These are phyloP conservation scores for Tanypteryx hageni DNA, from an alignment of 2,888 invertebrate species.

Conservation along the genomic window DNA sequence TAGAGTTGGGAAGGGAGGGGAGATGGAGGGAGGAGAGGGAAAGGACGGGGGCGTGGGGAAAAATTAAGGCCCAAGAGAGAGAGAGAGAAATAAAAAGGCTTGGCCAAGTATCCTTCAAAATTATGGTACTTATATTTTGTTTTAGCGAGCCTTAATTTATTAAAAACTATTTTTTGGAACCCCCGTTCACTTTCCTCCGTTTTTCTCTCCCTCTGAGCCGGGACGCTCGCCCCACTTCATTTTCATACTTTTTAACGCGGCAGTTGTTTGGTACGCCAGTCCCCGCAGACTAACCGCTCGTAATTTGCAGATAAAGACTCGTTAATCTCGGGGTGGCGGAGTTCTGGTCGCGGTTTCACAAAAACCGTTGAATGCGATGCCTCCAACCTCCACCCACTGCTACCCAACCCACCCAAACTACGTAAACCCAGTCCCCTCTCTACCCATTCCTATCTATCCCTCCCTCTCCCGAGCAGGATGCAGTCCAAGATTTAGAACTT, in stretches of 20 bases:
- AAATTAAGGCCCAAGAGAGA: slow-evolving; percentile 13
- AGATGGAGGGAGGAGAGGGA: background rate
- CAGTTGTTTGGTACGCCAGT: slow-evolving; percentile 63
- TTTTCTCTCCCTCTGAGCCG: background rate
- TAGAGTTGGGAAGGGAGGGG: background rate
- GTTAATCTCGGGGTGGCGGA: slow-evolving; percentile 62
- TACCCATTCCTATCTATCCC: background rate
- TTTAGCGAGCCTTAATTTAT: slow-evolving; percentile 51
- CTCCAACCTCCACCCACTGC: slow-evolving; percentile 5
- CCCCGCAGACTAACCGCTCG: slow-evolving; percentile 62
- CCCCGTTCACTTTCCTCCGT: background rate
- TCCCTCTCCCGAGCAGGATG: background rate
- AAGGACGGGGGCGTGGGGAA: background rate
- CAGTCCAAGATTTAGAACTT: background rate
- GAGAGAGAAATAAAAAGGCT: background rate
- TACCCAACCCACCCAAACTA: background rate
- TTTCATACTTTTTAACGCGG: slow-evolving; percentile 61
- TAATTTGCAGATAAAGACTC: slow-evolving; percentile 62
- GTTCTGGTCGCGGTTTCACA: slow-evolving; percentile 53
- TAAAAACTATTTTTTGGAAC: slow-evolving; percentile 51
- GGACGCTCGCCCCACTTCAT: slow-evolving; percentile 44
- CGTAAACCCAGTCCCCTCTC: background rate
- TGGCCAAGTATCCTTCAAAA: slow-evolving; percentile 54
- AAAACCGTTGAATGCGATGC: slow-evolving; percentile 51
- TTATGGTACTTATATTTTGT: slow-evolving; percentile 53